phyloP scores from a whole-genome alignment of 2,797 vertebrate genomes.

The Xenops minutus region DNA sequence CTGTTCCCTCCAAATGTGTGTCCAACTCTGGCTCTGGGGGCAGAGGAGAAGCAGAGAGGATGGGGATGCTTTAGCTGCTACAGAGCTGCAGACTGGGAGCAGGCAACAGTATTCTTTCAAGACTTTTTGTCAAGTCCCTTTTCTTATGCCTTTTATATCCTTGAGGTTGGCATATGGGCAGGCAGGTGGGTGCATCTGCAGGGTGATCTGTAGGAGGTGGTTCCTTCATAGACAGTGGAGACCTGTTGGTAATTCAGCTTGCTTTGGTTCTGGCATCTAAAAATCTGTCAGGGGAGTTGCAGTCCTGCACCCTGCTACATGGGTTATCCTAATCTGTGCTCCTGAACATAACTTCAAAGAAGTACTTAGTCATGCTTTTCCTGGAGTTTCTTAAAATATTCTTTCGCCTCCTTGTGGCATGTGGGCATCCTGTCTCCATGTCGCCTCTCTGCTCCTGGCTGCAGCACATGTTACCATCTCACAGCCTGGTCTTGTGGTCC shows the following conservation, averaged over 20 bases:
- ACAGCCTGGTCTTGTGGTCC: neutral
- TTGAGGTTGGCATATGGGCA: fast-evolving
- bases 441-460: neutral
- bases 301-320: neutral
- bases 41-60: neutral
- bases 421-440: neutral
- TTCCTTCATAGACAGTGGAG: neutral
- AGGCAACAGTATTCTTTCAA: neutral
- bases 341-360: neutral
- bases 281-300: neutral
- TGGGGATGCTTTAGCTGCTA: neutral
- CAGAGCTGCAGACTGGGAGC: neutral
- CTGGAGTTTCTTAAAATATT: neutral
- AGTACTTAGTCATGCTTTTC: neutral
- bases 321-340: neutral
- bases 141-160: neutral
- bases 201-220: neutral
- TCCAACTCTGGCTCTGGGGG: neutral
- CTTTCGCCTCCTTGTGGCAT: fast-evolving
- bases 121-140: neutral
- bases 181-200: neutral
- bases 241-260: neutral
- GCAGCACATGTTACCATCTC: fast-evolving
- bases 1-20: fast-evolving
- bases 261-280: neutral